Base-by-base conservation (phyloP, 2,888 invertebrate species). In the Autographa gamma region DNA sequence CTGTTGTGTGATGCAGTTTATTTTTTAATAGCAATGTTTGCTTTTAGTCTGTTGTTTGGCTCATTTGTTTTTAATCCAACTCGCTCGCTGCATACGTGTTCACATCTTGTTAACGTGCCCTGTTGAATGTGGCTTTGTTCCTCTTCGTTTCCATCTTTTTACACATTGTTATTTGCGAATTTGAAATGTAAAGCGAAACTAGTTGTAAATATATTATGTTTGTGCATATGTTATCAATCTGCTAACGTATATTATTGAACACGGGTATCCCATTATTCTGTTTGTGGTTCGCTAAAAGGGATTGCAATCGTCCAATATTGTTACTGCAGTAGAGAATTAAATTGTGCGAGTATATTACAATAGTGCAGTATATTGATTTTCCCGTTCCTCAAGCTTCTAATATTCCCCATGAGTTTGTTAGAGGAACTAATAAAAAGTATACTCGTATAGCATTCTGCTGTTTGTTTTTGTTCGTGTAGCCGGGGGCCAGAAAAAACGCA, bases 1-100 rank as follows among this genome's bases (percentile, higher is more conserved):
- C 66, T 74, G 62, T 74, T 72, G 48, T 60, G 38, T 59, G n/a
- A 56, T 66, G 71, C 63, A 31, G 48, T 41, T 52, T 75, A 73
- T 76, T 81, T 81, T 68, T 13, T 59, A 58, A 63, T 66, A 58
- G 52, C 67, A 64, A 74, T 74, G 74, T 71, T 64, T 66, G 38
- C 18, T 38, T 73, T 60, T 52, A 38, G 32, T 59, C 43, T 67
- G 41, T 64, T 48, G 54, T 56, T 48, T 56, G 34, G n/a, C 34
- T 41, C 48, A 16, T 64, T 66, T 18, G 9, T 59, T 43, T 60
- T 64, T 13, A 31, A 38, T 32, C 31, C 16, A 60, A 18, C 25
- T 65, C 62, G 14, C 14, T 31, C 32, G 59, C 31, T 32, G 31
- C 59, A 59, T 59, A 16, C 31, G 25, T 59, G 59, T 59, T 32